Conservation (phyloP, 1,140 invertebrate genomes). For the Orius insidiosus region DNA sequence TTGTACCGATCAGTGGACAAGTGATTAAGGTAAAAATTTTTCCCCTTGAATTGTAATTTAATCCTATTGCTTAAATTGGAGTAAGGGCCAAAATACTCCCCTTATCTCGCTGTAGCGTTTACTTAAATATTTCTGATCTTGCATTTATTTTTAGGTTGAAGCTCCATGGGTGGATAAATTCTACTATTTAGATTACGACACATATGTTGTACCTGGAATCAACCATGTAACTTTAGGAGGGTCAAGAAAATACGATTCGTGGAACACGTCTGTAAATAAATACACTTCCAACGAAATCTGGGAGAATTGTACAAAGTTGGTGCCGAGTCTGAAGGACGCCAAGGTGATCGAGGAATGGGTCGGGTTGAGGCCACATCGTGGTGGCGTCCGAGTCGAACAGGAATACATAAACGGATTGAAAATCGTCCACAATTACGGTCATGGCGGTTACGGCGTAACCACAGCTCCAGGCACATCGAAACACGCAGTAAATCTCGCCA, state of each 20-base stretch:
- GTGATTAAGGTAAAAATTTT: constrained; percentile 71
- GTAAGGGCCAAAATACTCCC: too few species aligned
- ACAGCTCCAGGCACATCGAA: constrained; percentile 38
- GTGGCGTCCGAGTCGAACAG: constrained; percentile 42
- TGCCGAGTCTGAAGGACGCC: constrained; percentile 47
- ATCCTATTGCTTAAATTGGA: too few species aligned
- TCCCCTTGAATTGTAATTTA: too few species aligned
- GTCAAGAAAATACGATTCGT: constrained; percentile 60
- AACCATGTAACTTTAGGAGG: constrained; percentile 67
- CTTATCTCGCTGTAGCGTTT: too few species aligned
- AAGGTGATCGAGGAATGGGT: constrained; percentile 41
- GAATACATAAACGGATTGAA: constrained; percentile 24
- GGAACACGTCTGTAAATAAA: constrained; percentile 43
- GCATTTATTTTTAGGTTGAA: constrained; percentile 35
- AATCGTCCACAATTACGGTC: constrained; percentile 81
- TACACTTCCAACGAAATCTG: constrained; percentile 56
- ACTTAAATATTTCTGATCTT: too few species aligned
- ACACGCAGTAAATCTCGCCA: constrained; percentile 27
- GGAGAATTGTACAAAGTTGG: constrained; percentile 47
- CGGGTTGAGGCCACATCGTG: constrained; percentile 53
- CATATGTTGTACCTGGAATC: constrained; percentile 67
- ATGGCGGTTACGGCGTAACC: constrained; percentile 75
- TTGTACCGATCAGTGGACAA: constrained; percentile 80
- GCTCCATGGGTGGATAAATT: constrained; percentile 83
- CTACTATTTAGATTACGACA: constrained; percentile 64